phyloP scores from a whole-genome alignment of 2,113 vertebrate species.

The Sapayoa aenigma region DNA sequence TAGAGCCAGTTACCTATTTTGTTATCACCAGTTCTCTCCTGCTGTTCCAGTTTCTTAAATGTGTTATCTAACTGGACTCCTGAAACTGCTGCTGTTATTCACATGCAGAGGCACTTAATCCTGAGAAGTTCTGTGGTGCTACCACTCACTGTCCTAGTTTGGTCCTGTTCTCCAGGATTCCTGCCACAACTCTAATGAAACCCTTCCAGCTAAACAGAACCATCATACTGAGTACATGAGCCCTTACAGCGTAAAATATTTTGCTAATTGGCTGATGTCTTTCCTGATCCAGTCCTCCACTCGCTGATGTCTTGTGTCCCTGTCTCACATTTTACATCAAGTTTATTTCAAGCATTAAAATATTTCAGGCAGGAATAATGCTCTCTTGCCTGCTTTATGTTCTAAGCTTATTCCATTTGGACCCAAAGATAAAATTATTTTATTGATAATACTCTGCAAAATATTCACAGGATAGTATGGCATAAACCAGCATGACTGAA shows the following conservation, averaged over 20 bases:
- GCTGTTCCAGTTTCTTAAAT: background rate
- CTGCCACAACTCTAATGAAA: background rate
- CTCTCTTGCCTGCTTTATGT: conserved; percentile 4
- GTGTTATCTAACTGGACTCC: background rate
- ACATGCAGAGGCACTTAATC: background rate
- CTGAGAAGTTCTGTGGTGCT: background rate
- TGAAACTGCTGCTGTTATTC: background rate
- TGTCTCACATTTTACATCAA: background rate
- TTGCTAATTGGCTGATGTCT: background rate
- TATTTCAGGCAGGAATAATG: background rate
- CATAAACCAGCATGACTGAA: conserved; percentile 45
- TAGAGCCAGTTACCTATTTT: background rate
- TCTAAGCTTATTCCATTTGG: conserved; percentile 22
- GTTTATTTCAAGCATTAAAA: conserved; percentile 13
- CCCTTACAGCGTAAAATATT: background rate
- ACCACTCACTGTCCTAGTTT: background rate
- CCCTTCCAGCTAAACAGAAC: background rate
- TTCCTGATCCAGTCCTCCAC: background rate
- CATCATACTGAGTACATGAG: background rate
- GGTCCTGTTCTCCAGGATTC: background rate
- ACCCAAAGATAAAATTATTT: conserved; percentile 38
- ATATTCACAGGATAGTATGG: conserved; percentile 11
- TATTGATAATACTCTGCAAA: conserved; percentile 43
- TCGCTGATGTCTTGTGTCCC: background rate
- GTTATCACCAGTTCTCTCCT: background rate